Base-by-base conservation (phyloP, 2,113 vertebrate genomes). In the Orientallactaga bullata region DNA sequence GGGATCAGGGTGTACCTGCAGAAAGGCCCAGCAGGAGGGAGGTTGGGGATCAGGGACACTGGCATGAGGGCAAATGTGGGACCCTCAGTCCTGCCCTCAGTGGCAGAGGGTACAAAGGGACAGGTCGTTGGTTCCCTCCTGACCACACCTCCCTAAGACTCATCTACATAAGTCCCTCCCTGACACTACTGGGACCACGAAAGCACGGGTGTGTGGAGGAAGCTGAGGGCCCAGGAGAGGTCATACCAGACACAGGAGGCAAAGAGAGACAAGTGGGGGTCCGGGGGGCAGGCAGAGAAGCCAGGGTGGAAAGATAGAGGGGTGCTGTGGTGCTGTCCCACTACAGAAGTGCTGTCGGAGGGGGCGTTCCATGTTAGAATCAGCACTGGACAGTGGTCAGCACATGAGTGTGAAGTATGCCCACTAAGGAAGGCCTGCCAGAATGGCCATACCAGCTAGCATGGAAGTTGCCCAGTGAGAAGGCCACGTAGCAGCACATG, bases 401-500 rank as follows among this genome's bases (percentile, higher is more conserved):
- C 60, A 21, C 13, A 28, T 2, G 63, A 6, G 61, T 1, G 13
- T 10, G 32, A 7, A 28, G 26, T 13, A 2, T 35, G 8, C 63
- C 9, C 24, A 21, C 35, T 13, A 17, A 3, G 69, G 24, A 4
- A 35, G 18, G n/a, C 71, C 13, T 5, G 10, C 35, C 9, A 26
- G 13, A 15, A 18, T 12, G 30, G 69, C n/a, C n/a, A 16, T 98
- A 99, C 99, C 99, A 99, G 98, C 98, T 99, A 32, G 99, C 98
- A 1, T 98, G 98, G 97, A 99, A 98, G 98, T 99, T 99, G 78
- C 99, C 99, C 23, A 99, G 87, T 4, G 99, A 99, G 97, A 99
- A 99, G 1, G 99, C 55, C 0, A 99, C 97, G 5, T 99, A 99
- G 96, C 99, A 99, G 95, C 97, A 98, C 99, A 99, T 99, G n/a